phyloP scores from a whole-genome alignment of 2,888 invertebrate species.

The Hemithea aestivaria region DNA sequence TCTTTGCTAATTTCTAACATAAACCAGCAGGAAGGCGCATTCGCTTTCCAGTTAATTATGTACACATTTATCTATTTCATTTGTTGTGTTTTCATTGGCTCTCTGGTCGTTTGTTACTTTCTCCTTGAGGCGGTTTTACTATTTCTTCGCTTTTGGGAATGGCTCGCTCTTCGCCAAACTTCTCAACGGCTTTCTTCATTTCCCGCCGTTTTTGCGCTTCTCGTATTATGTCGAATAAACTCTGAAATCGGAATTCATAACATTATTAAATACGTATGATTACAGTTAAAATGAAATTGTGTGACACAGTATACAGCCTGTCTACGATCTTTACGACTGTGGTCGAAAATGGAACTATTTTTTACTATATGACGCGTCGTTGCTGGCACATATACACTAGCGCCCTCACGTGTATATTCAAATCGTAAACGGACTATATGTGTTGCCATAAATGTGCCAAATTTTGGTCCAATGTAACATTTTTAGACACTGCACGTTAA shows the following conservation, averaged over 20 bases:
- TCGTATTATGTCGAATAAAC: conserved; percentile 66
- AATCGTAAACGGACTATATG: too few species aligned
- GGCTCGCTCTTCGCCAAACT: conserved; percentile 35
- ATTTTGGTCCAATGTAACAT: too few species aligned
- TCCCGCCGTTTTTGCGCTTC: conserved; percentile 67
- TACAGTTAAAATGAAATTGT: too few species aligned
- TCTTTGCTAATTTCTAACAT: conserved; percentile 42
- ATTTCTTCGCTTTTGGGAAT: conserved; percentile 51
- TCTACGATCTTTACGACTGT: too few species aligned
- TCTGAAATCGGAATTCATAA: conserved; percentile 43
- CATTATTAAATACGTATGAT: too few species aligned
- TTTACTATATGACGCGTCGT: too few species aligned
- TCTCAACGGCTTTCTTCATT: conserved; percentile 55
- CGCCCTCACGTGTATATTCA: too few species aligned
- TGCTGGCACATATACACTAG: too few species aligned
- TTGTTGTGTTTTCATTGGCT: conserved; percentile 49
- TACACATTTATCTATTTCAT: conserved; percentile 20
- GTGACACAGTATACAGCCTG: too few species aligned
- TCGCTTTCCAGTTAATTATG: conserved; percentile 4
- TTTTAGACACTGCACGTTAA: too few species aligned
- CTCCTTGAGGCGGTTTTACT: conserved; percentile 45
- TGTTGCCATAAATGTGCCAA: too few species aligned
- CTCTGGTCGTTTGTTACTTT: conserved; percentile 57
- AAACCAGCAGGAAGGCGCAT: conserved; percentile 41
- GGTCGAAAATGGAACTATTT: too few species aligned